Conservation (phyloP, 2,797 vertebrate species). For the Rachycentron canadum region DNA sequence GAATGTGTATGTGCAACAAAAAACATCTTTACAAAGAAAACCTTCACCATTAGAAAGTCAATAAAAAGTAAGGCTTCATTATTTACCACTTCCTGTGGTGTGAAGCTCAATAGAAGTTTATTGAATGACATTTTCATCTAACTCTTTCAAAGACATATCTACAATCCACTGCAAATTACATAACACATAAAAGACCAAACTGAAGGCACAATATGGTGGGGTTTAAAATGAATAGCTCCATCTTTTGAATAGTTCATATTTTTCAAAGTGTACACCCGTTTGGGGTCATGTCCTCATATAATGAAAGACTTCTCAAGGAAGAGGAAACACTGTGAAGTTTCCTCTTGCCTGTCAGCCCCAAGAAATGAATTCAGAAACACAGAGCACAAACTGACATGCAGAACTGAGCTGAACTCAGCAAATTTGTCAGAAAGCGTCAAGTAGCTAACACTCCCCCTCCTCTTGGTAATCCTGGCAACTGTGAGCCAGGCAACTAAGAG, state of each 20-base stretch:
- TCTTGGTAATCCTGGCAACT: conserved; percentile 24
- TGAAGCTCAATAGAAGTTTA: conserved; percentile 53
- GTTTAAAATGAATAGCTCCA: conserved; percentile 32
- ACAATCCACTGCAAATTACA: conserved; percentile 46
- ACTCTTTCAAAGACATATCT: conserved; percentile 34
- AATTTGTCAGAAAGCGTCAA: conserved; percentile 34
- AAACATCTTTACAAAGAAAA: conserved; percentile 43
- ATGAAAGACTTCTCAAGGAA: conserved; percentile 38
- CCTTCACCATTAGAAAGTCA: conserved; percentile 35
- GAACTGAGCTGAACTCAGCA: conserved; percentile 48
- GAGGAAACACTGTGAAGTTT: conserved; percentile 37
- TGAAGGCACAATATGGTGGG: conserved; percentile 14
- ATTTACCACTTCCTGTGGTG: conserved; percentile 22
- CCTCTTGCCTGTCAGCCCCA: conserved; percentile 44
- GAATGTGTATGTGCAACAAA: conserved; percentile 7
- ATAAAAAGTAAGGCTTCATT: conserved; percentile 40
- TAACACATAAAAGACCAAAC: conserved; percentile 20
- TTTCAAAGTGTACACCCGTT: conserved; percentile 15
- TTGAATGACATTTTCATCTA: conserved; percentile 30
- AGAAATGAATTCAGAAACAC: conserved; percentile 32
- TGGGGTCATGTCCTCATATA: conserved; percentile 26
- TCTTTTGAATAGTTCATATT: conserved; percentile 9
- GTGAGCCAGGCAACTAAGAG: conserved; percentile 16
- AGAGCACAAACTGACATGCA: conserved; percentile 29
- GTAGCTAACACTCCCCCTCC: neutral